These are phyloP conservation scores for Vollenhovia emeryi DNA, from an alignment of 1,140 invertebrate genomes.

Conservation along the genomic window DNA sequence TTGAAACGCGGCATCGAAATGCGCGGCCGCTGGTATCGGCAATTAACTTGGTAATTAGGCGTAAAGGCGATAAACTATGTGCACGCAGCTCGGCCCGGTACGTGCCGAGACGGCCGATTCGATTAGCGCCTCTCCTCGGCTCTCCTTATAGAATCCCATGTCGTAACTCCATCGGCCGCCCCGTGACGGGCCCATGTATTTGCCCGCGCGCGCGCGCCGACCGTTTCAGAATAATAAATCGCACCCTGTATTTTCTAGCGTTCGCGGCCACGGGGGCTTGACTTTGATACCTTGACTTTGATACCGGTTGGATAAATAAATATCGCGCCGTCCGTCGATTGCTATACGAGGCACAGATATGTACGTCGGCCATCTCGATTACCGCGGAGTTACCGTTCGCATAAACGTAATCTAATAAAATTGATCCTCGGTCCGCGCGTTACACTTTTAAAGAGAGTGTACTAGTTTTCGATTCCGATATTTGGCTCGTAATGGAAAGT, in stretches of 20 bases:
- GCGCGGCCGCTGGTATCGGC: conserved; percentile 14
- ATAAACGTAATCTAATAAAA: conserved; percentile 27
- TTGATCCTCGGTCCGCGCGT: not conserved
- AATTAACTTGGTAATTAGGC: conserved; percentile 71
- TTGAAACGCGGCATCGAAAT: conserved; percentile 28
- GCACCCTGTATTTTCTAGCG: conserved; percentile 35
- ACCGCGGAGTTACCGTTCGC: conserved; percentile 20
- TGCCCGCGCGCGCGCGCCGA: conserved; percentile 24
- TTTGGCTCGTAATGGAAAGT: not conserved
- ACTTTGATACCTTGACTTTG: conserved; percentile 58
- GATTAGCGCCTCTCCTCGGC: conserved; percentile 55
- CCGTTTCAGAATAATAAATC: conserved; percentile 63
- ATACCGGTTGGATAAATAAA: conserved; percentile 65
- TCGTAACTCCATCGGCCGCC: conserved; percentile 61
- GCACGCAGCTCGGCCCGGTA: not conserved
- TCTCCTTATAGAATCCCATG: conserved; percentile 44
- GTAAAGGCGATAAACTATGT: conserved; percentile 66
- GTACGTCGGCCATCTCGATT: conserved; percentile 13
- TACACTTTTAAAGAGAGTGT: not conserved
- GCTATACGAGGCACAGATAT: conserved; percentile 39
- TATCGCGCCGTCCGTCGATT: conserved; percentile 52
- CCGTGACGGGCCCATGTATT: conserved; percentile 51
- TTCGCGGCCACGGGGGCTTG: conserved; percentile 16
- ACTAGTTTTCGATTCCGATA: not conserved
- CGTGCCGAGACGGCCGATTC: conserved; percentile 28